Percentiles rank a stretch among this genome's conserved stretches.
Evolutionary conservation across 2,888 invertebrate genomes (phyloP).

Genomic region (Zeuzera pyrina): DNA sequence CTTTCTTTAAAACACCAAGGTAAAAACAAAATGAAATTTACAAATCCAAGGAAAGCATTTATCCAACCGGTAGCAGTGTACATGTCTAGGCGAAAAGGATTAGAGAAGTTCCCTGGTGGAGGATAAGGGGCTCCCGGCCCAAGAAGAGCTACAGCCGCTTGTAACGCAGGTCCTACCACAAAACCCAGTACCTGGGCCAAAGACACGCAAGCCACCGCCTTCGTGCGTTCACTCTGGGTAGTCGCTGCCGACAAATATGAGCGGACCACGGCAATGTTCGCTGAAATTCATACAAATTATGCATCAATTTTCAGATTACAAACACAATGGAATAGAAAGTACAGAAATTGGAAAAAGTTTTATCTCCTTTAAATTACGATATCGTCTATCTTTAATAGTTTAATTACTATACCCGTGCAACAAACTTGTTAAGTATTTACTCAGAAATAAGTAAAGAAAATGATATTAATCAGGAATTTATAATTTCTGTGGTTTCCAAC

Average conservation of each 20-base stretch:
- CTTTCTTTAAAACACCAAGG: conserved; percentile 84
- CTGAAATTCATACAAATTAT: too few relatives aligned
- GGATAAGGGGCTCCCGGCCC: conserved; percentile 69
- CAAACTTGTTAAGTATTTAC: too few relatives aligned
- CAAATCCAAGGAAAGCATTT: conserved; percentile 80
- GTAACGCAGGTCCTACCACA: conserved; percentile 87
- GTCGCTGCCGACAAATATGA: conserved; percentile 91
- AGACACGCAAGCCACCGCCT: conserved; percentile 87
- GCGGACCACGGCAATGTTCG: conserved; percentile 87
- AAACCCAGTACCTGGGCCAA: conserved; percentile 90
- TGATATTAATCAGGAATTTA: too few relatives aligned
- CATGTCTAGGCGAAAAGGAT: conserved; percentile 82
- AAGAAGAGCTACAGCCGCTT: conserved; percentile 85
- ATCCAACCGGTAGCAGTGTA: conserved; percentile 91
- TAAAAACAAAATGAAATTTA: conserved; percentile 82
- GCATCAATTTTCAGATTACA: too few relatives aligned
- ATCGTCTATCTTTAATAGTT: too few relatives aligned
- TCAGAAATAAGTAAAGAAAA: too few relatives aligned
- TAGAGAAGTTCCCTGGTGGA: conserved; percentile 61
- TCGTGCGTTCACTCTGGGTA: conserved; percentile 83
- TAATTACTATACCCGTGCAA: too few relatives aligned
- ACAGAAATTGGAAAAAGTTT: too few relatives aligned
- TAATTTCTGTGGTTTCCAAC: too few relatives aligned
- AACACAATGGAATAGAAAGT: too few relatives aligned
- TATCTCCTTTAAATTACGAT: too few relatives aligned